phyloP scores from a whole-genome alignment of 2,113 vertebrate genomes.

The Neolamprologus sp. region DNA sequence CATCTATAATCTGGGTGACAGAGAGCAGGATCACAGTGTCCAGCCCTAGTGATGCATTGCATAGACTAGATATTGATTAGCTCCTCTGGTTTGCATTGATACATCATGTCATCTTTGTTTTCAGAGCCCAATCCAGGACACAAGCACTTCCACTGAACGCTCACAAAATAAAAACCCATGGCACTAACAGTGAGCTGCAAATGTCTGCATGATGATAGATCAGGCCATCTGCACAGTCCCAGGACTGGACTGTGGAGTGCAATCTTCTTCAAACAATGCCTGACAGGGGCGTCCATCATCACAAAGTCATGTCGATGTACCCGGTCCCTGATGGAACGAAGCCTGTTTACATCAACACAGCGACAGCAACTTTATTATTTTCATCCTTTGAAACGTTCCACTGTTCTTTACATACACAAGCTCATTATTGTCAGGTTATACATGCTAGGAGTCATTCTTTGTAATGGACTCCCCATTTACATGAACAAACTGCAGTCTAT shows the following conservation, averaged over 20 bases:
- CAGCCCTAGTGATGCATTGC: slow-evolving; percentile 48
- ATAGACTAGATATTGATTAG: slow-evolving; percentile 63
- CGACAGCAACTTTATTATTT: slow-evolving; percentile 9
- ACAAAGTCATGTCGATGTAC: not conserved
- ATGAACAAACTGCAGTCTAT: not conserved
- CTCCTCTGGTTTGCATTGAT: slow-evolving; percentile 47
- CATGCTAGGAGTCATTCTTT: not conserved
- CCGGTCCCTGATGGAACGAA: slow-evolving; percentile 9
- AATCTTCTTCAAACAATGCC: slow-evolving; percentile 57
- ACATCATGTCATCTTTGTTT: slow-evolving; percentile 64
- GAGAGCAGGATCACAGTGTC: slow-evolving; percentile 58
- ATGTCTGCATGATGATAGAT: slow-evolving; percentile 54
- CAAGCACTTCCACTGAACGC: slow-evolving; percentile 45
- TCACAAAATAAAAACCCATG: slow-evolving; percentile 36
- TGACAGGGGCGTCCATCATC: slow-evolving; percentile 62
- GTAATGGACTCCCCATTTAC: not conserved
- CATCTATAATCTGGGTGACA: slow-evolving; percentile 37
- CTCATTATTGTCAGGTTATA: not conserved
- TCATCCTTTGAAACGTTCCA: not conserved
- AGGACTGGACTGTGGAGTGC: slow-evolving; percentile 20
- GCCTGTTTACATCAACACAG: slow-evolving; percentile 15
- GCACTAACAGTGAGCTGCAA: not conserved
- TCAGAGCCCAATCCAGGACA: slow-evolving; percentile 36
- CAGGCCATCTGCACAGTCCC: slow-evolving; percentile 34
- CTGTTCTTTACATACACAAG: not conserved